These are phyloP conservation scores for Mus minutoides DNA, from an alignment of 2,797 vertebrate genomes.

Conservation along the genomic window DNA sequence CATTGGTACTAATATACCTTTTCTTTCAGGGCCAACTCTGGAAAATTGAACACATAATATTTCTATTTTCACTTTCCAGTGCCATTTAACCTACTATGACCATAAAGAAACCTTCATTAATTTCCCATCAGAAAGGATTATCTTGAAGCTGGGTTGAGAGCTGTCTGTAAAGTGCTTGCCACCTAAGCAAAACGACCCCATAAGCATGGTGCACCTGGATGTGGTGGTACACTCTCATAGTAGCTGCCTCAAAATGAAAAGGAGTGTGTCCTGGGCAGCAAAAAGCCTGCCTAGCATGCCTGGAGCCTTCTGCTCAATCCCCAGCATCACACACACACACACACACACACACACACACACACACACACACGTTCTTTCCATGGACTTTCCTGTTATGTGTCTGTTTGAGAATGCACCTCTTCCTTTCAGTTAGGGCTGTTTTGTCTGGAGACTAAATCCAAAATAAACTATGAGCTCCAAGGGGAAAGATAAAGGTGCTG, in stretches of 20 bases:
- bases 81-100: neutral
- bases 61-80: slow-evolving; percentile 24
- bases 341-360: neutral
- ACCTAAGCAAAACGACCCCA: no score
- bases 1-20: neutral
- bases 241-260: neutral
- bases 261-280: neutral
- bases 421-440: slow-evolving; percentile 26
- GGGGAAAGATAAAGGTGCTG: neutral
- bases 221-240: neutral
- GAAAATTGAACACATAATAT: neutral
- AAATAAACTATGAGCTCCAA: slow-evolving; percentile 20
- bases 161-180: neutral
- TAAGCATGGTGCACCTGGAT: neutral
- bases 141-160: neutral
- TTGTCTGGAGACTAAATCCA: slow-evolving; percentile 16
- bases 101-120: neutral
- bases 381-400: neutral
- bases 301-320: neutral
- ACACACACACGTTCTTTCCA: neutral
- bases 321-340: neutral
- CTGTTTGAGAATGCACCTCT: slow-evolving; percentile 19
- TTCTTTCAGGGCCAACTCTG: neutral
- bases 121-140: neutral
- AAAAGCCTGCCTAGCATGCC: neutral